Conservation (phyloP, 2,888 invertebrate genomes). For the Stramonita haemastoma region DNA sequence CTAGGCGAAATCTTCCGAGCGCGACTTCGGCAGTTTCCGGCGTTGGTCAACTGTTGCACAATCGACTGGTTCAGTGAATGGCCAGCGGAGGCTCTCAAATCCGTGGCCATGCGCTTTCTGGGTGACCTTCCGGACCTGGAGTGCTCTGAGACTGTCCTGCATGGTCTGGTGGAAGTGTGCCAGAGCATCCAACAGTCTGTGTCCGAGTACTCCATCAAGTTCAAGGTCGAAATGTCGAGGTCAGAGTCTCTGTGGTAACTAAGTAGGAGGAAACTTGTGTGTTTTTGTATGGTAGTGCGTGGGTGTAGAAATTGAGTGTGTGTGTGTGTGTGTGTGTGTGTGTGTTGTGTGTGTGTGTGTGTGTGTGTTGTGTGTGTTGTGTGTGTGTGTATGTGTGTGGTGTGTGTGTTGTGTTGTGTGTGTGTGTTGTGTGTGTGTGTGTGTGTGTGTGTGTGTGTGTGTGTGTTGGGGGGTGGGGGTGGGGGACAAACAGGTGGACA, state of each 20-base stretch:
- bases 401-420: no score
- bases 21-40: constrained; percentile 77
- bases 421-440: no score
- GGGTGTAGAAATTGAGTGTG: not conserved
- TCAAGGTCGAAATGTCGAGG: constrained; percentile 72
- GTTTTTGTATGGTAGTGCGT: not conserved
- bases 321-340: no score
- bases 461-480: no score
- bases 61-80: constrained; percentile 82
- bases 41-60: constrained; percentile 78
- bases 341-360: no score
- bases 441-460: no score
- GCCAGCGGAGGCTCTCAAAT: constrained; percentile 87
- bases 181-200: constrained; percentile 83
- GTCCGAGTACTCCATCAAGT: constrained; percentile 76
- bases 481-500: no score
- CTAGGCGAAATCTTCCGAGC: constrained; percentile 78
- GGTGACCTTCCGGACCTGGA: constrained; percentile 83
- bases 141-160: constrained; percentile 81
- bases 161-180: constrained; percentile 82
- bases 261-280: no score
- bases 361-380: not conserved
- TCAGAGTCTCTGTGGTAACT: not conserved
- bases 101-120: constrained; percentile 76
- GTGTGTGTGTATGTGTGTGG: no score